A percentile compares a stretch with the other conserved stretches of the same genome.
phyloP scores from a whole-genome alignment of 2,888 invertebrate species.

The Cheilosia pagana region DNA sequence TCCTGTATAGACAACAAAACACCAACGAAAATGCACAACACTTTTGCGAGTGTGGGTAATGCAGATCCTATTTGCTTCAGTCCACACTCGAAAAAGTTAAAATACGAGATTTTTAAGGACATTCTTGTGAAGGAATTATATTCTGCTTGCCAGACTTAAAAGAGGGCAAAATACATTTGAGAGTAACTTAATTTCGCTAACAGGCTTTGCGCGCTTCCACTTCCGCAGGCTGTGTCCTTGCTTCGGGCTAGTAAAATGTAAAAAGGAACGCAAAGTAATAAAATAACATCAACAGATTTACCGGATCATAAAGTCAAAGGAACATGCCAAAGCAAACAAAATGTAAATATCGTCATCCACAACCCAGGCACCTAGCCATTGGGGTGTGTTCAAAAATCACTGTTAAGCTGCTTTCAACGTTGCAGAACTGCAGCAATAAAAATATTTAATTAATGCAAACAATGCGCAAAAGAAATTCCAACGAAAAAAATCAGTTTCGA shows the following conservation, averaged over 20 bases:
- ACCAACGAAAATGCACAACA: constrained; percentile 14
- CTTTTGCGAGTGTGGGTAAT: not conserved
- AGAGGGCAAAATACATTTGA: not conserved
- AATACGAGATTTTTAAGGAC: constrained; percentile 11
- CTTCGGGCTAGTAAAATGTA: not conserved
- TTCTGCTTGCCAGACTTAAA: not conserved
- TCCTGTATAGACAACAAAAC: no score
- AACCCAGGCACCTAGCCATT: not conserved
- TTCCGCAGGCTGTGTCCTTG: not conserved
- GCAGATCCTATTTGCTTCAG: constrained; percentile 19
- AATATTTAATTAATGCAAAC: constrained; percentile 55
- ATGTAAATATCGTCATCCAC: not conserved
- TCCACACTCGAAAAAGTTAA: not conserved
- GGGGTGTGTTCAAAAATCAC: constrained; percentile 29
- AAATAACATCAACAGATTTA: constrained; percentile 40
- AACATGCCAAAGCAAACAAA: not conserved
- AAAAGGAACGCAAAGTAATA: constrained; percentile 15
- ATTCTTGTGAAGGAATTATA: not conserved
- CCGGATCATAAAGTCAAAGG: constrained; percentile 28
- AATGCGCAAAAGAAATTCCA: constrained; percentile 41
- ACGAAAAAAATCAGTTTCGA: constrained; percentile 3
- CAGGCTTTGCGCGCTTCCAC: constrained; percentile 14
- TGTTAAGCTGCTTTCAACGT: constrained; percentile 11
- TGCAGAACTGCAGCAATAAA: constrained; percentile 35
- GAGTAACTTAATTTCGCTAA: constrained; percentile 31